phyloP scores from a whole-genome alignment of 1,140 invertebrate genomes.

The Calliopsis andreniformis region DNA sequence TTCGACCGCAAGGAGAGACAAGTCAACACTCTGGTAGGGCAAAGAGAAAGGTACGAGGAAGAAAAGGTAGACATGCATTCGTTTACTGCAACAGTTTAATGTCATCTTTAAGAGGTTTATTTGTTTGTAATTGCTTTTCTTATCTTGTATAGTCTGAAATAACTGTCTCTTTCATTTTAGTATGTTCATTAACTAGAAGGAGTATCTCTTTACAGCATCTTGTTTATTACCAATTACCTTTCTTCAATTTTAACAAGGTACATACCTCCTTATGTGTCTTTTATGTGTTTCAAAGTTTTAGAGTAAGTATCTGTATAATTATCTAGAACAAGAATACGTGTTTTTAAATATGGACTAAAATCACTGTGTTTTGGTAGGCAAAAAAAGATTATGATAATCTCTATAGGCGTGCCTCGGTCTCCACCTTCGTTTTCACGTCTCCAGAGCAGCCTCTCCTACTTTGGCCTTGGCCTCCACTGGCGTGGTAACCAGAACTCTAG shows the following conservation, averaged over 20 bases:
- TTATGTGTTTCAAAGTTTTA: no score
- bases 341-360: no score
- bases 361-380: no score
- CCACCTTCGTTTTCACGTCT: conserved; percentile 1
- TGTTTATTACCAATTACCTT: no score
- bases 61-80: background rate
- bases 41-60: conserved; percentile 11
- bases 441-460: background rate
- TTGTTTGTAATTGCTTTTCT: conserved; percentile 3
- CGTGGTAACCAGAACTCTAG: background rate
- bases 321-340: no score
- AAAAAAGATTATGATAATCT: no score
- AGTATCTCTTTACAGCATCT: background rate
- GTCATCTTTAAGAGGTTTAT: conserved; percentile 11
- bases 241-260: no score
- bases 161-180: background rate
- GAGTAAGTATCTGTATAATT: no score
- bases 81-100: conserved; percentile 41
- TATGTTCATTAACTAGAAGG: background rate
- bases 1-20: background rate
- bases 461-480: background rate
- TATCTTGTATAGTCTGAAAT: background rate
- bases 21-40: background rate
- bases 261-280: no score
- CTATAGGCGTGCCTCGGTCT: background rate